Evolutionary conservation across 2,113 vertebrate species (phyloP).

Genomic region (Pimephales promelas): DNA sequence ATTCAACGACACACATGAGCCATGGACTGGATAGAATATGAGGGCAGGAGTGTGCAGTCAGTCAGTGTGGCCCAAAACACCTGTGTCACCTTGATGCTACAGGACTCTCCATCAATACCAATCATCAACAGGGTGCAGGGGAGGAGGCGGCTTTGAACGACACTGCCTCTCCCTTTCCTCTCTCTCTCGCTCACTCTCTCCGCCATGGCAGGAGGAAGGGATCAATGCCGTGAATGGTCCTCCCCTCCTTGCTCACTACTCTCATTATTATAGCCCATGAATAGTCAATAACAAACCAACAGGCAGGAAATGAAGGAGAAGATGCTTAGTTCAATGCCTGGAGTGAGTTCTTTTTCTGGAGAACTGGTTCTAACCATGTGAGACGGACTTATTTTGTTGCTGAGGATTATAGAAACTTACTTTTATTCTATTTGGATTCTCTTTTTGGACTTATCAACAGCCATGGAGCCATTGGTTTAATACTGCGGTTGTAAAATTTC

Average conservation of each 20-base stretch:
- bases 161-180: constrained; percentile 1
- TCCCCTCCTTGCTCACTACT: constrained; percentile 46
- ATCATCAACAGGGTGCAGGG: constrained; percentile 38
- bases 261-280: constrained; percentile 60
- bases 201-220: constrained; percentile 40
- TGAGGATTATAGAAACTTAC: constrained; percentile 30
- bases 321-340: constrained; percentile 44
- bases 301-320: constrained; percentile 49
- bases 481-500: neutral
- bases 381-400: constrained; percentile 17
- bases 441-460: neutral
- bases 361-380: constrained; percentile 36
- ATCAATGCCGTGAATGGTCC: constrained; percentile 48
- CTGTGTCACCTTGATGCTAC: constrained; percentile 46
- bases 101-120: constrained; percentile 45
- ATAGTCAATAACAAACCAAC: constrained; percentile 60
- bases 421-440: neutral
- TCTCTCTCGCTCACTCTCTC: constrained; percentile 24
- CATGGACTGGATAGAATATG: neutral
- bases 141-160: constrained; percentile 21
- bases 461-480: neutral
- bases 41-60: constrained; percentile 18
- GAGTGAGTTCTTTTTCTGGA: constrained; percentile 37
- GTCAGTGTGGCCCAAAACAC: constrained; percentile 30
- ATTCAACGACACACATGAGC: neutral